Conservation (phyloP, 1,140 invertebrate species). For the Drosophila nigrodunni region DNA sequence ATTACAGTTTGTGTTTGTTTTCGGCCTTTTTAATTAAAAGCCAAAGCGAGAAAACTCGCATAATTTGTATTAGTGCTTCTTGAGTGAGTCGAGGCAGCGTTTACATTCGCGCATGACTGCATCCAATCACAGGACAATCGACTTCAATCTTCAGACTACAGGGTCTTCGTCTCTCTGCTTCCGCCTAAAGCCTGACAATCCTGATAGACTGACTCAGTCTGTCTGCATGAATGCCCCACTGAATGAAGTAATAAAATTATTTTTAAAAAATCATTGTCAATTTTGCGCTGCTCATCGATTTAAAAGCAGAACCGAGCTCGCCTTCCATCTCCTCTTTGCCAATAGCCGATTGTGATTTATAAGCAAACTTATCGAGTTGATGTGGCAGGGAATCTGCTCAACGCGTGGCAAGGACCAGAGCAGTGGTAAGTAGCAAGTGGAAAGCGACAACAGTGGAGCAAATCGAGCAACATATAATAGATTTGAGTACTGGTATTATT, state of each 20-base stretch:
- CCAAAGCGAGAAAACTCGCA: constrained; percentile 31
- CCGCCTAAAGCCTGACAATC: constrained; percentile 5
- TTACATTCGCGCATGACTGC: constrained; percentile 77
- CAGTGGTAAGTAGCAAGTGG: not conserved
- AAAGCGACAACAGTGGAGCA: constrained; percentile 33
- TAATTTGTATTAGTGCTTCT: constrained; percentile 73
- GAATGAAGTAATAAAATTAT: constrained; percentile 83
- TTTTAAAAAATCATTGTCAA: constrained; percentile 81
- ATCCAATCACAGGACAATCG: constrained; percentile 35
- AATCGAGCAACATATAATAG: constrained; percentile 63
- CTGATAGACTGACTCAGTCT: constrained; percentile 54
- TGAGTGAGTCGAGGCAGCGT: constrained; percentile 61
- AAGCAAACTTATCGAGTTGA: constrained; percentile 74
- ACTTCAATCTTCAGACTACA: not conserved
- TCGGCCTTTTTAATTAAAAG: constrained; percentile 66
- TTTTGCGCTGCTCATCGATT: constrained; percentile 77
- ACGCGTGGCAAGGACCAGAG: constrained; percentile 52
- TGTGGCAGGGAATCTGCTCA: constrained; percentile 64
- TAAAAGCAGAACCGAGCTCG: constrained; percentile 55
- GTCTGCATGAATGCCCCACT: constrained; percentile 68
- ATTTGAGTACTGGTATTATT: constrained; percentile 37
- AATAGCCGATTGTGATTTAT: constrained; percentile 74
- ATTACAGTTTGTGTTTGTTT: constrained; percentile 29
- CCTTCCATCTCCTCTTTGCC: constrained; percentile 18
- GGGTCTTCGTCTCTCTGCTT: not conserved